A percentile compares a stretch with the other conserved stretches of the same genome.
These are phyloP conservation scores for Buathra laborator DNA, from an alignment of 2,888 invertebrate genomes.

Conservation along the genomic window DNA sequence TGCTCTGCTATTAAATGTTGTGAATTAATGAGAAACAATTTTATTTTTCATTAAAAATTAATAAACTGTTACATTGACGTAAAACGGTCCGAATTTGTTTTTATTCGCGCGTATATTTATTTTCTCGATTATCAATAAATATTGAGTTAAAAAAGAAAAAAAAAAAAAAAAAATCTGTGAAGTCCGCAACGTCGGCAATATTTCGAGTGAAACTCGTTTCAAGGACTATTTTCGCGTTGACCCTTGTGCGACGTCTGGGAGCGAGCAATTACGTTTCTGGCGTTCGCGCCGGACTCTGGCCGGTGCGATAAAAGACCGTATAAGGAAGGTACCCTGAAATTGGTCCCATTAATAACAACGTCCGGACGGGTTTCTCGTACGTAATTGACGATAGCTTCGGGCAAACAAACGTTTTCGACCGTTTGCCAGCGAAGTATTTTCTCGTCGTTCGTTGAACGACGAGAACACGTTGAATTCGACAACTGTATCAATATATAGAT, in stretches of 20 bases:
- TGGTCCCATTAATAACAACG: slow-evolving; percentile 40
- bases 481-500: neutral
- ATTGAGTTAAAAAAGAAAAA: too few species aligned
- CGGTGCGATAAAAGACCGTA: slow-evolving; percentile 20
- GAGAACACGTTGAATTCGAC: neutral
- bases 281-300: slow-evolving; percentile 6
- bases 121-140: too few species aligned
- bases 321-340: slow-evolving; percentile 32
- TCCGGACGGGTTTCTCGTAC: slow-evolving; percentile 16
- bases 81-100: too few species aligned
- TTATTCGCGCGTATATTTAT: too few species aligned
- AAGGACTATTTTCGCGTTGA: slow-evolving; percentile 22
- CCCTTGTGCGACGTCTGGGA: neutral
- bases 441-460: neutral
- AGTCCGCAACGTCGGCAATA: too few species aligned
- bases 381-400: slow-evolving; percentile 43
- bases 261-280: slow-evolving; percentile 28
- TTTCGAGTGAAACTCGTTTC: neutral
- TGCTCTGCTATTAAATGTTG: neutral
- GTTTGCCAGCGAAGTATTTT: neutral
- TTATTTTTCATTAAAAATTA: too few species aligned
- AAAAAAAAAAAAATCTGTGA: too few species aligned
- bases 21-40: too few species aligned
- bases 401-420: neutral
- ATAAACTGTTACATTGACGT: too few species aligned